Evolutionary conservation across 2,888 invertebrate species (phyloP).

Genomic region (Cyrtodaria siliqua): DNA sequence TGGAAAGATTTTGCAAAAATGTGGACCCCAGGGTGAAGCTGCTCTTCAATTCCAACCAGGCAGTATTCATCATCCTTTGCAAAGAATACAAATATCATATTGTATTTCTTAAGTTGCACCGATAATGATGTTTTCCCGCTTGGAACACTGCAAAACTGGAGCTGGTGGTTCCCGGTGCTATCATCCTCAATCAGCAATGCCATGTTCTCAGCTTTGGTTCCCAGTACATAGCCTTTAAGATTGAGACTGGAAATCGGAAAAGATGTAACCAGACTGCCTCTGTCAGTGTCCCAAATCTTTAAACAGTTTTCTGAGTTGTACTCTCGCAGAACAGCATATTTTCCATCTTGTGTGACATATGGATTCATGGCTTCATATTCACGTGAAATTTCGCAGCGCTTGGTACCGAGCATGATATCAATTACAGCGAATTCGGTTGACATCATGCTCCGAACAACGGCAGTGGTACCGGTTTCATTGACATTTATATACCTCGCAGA

Average conservation of each 20-base stretch:
- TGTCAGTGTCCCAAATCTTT: constrained; percentile 63
- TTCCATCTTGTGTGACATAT: constrained; percentile 63
- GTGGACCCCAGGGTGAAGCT: constrained; percentile 36
- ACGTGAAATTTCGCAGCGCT: constrained; percentile 49
- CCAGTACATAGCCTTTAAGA: constrained; percentile 60
- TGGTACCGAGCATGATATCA: constrained; percentile 54
- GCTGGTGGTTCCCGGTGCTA: constrained; percentile 7
- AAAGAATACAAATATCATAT: constrained; percentile 53
- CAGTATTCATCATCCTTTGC: constrained; percentile 51
- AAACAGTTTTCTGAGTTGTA: constrained; percentile 59
- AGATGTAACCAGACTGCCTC: constrained; percentile 41
- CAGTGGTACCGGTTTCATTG: constrained; percentile 41
- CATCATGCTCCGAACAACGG: constrained; percentile 59
- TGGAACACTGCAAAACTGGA: constrained; percentile 44
- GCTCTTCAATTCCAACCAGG: constrained; percentile 53
- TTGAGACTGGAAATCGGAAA: constrained; percentile 62
- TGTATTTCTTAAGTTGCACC: constrained; percentile 34
- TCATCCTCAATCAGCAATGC: constrained; percentile 46
- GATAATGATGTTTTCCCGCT: constrained; percentile 23
- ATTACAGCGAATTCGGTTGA: constrained; percentile 64
- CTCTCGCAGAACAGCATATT: constrained; percentile 66
- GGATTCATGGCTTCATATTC: constrained; percentile 65
- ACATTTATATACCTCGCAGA: constrained; percentile 63
- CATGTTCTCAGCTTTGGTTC: constrained; percentile 55
- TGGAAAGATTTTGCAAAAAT: constrained; percentile 42